A percentile compares a stretch with the other conserved stretches of the same genome.
Evolutionary conservation across 2,888 invertebrate species (phyloP).

Genomic region (Drosophila mettleri): DNA sequence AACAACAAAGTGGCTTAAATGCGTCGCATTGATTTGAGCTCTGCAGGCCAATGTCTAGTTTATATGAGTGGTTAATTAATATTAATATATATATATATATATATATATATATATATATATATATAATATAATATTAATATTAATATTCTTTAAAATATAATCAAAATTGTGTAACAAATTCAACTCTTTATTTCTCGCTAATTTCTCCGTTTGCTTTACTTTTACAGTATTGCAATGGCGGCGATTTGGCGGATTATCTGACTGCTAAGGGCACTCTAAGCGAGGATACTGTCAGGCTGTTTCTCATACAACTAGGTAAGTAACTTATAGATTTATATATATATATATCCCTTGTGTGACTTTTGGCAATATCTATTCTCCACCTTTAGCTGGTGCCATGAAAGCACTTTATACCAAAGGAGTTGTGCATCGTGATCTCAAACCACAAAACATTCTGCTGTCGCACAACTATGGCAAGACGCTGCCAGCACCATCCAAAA

Average conservation of each 20-base stretch:
- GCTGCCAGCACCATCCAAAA: slow-evolving; percentile 90
- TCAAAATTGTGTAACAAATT: not conserved
- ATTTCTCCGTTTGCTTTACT: not conserved
- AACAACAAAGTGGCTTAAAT: slow-evolving; percentile 15
- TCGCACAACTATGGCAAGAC: slow-evolving; percentile 88
- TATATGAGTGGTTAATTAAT: not conserved
- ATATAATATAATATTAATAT: not conserved
- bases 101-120: not conserved
- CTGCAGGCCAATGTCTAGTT: slow-evolving; percentile 6
- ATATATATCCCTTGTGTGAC: too few relatives aligned
- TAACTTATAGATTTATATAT: slow-evolving; percentile 13
- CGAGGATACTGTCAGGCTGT: slow-evolving; percentile 98
- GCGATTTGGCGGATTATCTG: slow-evolving; percentile 99
- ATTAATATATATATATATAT: not conserved
- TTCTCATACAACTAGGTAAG: slow-evolving; percentile 95
- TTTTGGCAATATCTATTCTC: not conserved
- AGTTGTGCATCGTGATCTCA: slow-evolving; percentile 99
- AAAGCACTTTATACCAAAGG: slow-evolving; percentile 98
- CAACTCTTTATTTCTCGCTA: not conserved
- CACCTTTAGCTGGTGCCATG: slow-evolving; percentile 95
- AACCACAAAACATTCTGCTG: slow-evolving; percentile 99
- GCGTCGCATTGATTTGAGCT: slow-evolving; percentile 5
- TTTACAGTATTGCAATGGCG: slow-evolving; percentile 98
- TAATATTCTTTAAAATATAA: not conserved
- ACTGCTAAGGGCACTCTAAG: slow-evolving; percentile 96